Conservation (phyloP, 2,113 vertebrate species). For the Tyrannus savana region DNA sequence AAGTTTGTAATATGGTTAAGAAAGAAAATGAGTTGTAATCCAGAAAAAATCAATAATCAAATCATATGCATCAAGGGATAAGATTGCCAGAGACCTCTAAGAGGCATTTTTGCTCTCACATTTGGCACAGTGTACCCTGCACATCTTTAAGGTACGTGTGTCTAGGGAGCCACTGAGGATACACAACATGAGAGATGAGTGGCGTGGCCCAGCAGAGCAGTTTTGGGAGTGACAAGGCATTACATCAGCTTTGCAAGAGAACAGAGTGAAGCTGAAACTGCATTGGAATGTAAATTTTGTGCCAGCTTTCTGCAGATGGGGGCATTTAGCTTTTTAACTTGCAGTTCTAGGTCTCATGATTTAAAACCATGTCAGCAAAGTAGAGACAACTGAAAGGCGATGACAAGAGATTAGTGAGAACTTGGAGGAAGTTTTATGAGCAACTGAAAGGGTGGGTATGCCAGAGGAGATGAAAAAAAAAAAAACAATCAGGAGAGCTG, state of each 20-base stretch:
- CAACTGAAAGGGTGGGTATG: neutral
- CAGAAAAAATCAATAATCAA: neutral
- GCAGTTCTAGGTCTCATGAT: neutral
- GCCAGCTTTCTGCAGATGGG: neutral
- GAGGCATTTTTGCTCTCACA: neutral
- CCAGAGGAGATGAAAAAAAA: neutral
- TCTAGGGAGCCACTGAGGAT: neutral
- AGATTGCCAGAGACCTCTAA: neutral
- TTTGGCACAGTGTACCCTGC: neutral
- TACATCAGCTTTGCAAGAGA: neutral
- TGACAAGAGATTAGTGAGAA: neutral
- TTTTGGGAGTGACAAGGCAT: neutral
- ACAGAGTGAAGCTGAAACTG: neutral
- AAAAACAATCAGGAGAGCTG: neutral
- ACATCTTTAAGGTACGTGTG: rapidly evolving
- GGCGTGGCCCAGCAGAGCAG: neutral
- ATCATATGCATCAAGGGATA: neutral
- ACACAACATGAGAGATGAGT: neutral
- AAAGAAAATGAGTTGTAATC: neutral
- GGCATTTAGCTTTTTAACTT: neutral
- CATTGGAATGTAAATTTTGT: neutral
- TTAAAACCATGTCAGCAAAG: neutral
- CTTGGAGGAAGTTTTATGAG: neutral
- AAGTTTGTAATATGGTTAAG: neutral
- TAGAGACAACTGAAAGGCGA: neutral